Conservation (phyloP, 1,140 invertebrate genomes). For the Euura saliciscinereae region DNA sequence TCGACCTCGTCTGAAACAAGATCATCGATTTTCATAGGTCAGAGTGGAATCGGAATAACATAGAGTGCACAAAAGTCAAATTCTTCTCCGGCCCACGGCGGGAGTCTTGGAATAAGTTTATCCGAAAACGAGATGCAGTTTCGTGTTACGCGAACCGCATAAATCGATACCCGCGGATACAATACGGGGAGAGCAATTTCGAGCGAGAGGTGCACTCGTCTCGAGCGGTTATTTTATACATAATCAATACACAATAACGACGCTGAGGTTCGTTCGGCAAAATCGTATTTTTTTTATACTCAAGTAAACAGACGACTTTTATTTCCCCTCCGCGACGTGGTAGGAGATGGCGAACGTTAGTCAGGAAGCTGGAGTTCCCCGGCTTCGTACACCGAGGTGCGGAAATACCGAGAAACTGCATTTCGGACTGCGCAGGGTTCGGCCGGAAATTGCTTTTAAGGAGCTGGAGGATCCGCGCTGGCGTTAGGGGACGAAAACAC, state of each 20-base stretch:
- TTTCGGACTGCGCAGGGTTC: not conserved
- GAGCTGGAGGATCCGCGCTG: not conserved
- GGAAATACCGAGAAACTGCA: not conserved
- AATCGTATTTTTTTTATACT: too few species aligned
- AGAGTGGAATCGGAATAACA: too few species aligned
- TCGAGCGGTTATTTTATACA: not conserved
- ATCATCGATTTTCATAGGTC: too few species aligned
- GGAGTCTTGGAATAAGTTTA: too few species aligned
- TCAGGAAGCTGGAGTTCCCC: too few species aligned
- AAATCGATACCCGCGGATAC: not conserved
- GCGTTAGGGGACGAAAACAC: too few species aligned
- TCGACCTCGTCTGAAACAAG: slow-evolving; percentile 82
- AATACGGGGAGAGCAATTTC: not conserved
- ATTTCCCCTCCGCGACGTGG: not conserved
- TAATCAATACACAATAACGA: not conserved
- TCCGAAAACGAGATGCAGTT: too few species aligned
- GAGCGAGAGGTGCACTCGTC: not conserved
- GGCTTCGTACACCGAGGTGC: not conserved
- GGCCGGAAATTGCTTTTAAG: slow-evolving; percentile 3
- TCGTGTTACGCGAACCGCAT: not conserved
- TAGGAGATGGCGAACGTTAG: not conserved
- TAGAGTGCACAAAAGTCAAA: too few species aligned
- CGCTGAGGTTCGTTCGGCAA: not conserved
- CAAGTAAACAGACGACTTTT: too few species aligned
- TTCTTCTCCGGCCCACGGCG: too few species aligned